A percentile compares a stretch with the other conserved stretches of the same genome.
These are phyloP conservation scores for Euphydryas editha DNA, from an alignment of 2,888 invertebrate species.

Conservation along the genomic window DNA sequence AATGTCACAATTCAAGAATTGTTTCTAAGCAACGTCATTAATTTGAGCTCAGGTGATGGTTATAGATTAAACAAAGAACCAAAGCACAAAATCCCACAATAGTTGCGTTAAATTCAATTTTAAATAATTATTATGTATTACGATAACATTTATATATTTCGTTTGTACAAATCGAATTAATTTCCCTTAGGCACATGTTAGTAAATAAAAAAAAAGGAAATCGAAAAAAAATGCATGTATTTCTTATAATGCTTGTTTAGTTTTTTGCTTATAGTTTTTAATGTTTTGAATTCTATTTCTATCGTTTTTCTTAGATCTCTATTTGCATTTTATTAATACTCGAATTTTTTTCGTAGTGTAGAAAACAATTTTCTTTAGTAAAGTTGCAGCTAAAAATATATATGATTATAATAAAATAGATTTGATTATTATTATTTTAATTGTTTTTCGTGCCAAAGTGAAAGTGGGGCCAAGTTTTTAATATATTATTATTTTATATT, in stretches of 20 bases:
- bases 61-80: constrained; percentile 10
- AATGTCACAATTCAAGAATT: too few species aligned
- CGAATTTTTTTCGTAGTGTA: constrained; percentile 49
- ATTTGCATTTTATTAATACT: constrained; percentile 60
- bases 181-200: not conserved
- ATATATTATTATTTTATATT: not conserved
- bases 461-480: constrained; percentile 3
- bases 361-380: constrained; percentile 36
- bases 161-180: not conserved
- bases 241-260: constrained; percentile 23
- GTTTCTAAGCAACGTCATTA: not conserved
- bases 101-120: not conserved
- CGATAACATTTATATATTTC: constrained; percentile 2
- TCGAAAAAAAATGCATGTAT: constrained; percentile 23
- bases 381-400: constrained; percentile 21
- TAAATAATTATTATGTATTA: not conserved
- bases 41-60: constrained; percentile 11
- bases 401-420: constrained; percentile 1
- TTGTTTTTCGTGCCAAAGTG: constrained; percentile 7
- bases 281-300: constrained; percentile 22
- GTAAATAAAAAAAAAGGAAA: constrained; percentile 3
- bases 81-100: constrained; percentile 10
- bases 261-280: constrained; percentile 20
- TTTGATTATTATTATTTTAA: not conserved
- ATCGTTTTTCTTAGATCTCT: constrained; percentile 57